A percentile compares a stretch with the other conserved stretches of the same genome.
phyloP scores from a whole-genome alignment of 2,888 invertebrate species.

The Lydus trimaculatus region DNA sequence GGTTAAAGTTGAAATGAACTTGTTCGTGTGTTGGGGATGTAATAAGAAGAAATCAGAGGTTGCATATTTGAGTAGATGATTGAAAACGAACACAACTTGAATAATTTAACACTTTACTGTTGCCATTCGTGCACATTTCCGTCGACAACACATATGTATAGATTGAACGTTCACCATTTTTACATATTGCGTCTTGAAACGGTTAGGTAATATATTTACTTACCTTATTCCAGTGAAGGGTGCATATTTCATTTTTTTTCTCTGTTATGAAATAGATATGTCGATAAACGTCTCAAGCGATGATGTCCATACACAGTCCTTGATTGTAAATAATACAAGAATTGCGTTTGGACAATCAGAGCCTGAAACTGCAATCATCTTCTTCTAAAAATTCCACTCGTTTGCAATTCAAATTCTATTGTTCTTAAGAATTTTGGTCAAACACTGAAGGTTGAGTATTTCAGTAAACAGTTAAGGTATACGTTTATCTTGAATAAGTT shows the following conservation, averaged over 20 bases:
- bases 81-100: slow-evolving; percentile 8
- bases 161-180: background rate
- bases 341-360: slow-evolving; percentile 76
- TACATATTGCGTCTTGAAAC: background rate
- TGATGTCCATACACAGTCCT: slow-evolving; percentile 73
- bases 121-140: no score
- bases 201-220: background rate
- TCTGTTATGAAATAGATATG: slow-evolving; percentile 1
- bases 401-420: background rate
- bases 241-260: background rate
- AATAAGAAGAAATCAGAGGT: slow-evolving; percentile 23
- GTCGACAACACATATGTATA: no score
- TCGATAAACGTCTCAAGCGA: slow-evolving; percentile 60
- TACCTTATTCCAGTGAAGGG: background rate
- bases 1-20: slow-evolving; percentile 29
- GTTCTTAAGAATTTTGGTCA: background rate
- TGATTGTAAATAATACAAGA: slow-evolving; percentile 65
- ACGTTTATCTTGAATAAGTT: background rate
- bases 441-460: background rate
- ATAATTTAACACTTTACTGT: background rate
- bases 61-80: slow-evolving; percentile 20
- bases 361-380: slow-evolving; percentile 60
- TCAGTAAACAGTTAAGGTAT: background rate
- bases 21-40: slow-evolving; percentile 13
- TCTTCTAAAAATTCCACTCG: background rate